Evolutionary conservation across 2,888 invertebrate species (phyloP).

Genomic region (Cacoxenus indagator): DNA sequence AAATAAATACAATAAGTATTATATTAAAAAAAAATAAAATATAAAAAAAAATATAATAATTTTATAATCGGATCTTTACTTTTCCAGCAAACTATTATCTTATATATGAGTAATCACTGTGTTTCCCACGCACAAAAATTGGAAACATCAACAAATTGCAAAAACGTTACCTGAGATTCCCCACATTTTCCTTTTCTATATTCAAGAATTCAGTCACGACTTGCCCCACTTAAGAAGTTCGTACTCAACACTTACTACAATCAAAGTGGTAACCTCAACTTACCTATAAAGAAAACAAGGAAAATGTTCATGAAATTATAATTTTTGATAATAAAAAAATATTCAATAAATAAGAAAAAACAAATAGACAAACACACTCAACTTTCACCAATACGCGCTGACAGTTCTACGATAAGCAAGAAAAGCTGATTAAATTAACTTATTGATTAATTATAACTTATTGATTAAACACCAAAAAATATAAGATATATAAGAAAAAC

Average conservation of each 20-base stretch:
- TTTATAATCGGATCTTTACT: no score
- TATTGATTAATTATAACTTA: conserved; percentile 4
- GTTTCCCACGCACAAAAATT: no score
- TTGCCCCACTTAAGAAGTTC: not conserved
- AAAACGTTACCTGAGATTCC: not conserved
- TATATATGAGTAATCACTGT: no score
- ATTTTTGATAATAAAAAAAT: not conserved
- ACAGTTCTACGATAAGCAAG: not conserved
- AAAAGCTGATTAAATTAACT: not conserved
- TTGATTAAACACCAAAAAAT: not conserved
- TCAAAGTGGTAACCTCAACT: not conserved
- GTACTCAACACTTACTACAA: not conserved
- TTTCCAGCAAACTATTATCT: no score
- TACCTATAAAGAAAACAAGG: conserved; percentile 12
- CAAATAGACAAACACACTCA: not conserved
- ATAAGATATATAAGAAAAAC: not conserved
- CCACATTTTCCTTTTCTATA: not conserved
- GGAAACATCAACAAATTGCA: no score
- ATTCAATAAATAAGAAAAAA: not conserved
- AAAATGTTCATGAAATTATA: not conserved
- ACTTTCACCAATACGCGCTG: not conserved
- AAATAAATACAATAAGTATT: no score
- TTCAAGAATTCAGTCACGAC: not conserved
- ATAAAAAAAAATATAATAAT: no score
- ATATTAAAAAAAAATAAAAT: no score